Percentiles rank a stretch among this genome's conserved stretches.
Conservation (phyloP, 2,888 invertebrate species). For the Conomelus anceps region DNA sequence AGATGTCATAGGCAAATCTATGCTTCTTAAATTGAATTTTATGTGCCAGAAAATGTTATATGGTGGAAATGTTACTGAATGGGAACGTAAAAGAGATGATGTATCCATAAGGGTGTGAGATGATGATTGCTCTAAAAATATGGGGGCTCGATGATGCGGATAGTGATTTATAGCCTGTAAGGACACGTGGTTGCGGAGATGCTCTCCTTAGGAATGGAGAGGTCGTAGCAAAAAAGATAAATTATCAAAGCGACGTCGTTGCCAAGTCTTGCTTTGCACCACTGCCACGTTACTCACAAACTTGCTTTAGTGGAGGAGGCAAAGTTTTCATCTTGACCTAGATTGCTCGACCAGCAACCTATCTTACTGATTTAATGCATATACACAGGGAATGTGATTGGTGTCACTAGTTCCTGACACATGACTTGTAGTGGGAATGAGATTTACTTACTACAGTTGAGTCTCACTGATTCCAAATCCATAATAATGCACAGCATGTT, state of each 20-base stretch:
- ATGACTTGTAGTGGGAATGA: background rate
- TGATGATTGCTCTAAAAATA: background rate
- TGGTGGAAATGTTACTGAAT: background rate
- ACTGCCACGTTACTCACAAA: background rate
- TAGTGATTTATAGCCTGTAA: background rate
- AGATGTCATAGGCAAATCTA: too few species aligned
- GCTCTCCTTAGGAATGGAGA: background rate
- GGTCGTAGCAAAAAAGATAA: background rate
- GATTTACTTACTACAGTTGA: background rate
- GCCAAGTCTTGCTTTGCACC: background rate
- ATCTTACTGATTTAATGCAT: background rate
- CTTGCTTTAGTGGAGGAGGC: background rate
- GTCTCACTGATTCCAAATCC: too few species aligned
- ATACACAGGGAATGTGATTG: background rate
- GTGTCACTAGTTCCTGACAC: background rate
- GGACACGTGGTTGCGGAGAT: background rate
- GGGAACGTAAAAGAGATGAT: background rate
- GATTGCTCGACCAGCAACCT: background rate
- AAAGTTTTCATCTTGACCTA: background rate
- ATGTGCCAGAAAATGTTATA: background rate
- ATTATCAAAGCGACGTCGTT: background rate
- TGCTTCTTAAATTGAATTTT: background rate
- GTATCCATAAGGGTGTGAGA: background rate
- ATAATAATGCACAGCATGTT: too few species aligned
- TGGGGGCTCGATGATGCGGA: background rate